Evolutionary conservation across 2,888 invertebrate species (phyloP), one percentile per base, ranked within the genome.

Genomic region (Vanessa cardui): DNA sequence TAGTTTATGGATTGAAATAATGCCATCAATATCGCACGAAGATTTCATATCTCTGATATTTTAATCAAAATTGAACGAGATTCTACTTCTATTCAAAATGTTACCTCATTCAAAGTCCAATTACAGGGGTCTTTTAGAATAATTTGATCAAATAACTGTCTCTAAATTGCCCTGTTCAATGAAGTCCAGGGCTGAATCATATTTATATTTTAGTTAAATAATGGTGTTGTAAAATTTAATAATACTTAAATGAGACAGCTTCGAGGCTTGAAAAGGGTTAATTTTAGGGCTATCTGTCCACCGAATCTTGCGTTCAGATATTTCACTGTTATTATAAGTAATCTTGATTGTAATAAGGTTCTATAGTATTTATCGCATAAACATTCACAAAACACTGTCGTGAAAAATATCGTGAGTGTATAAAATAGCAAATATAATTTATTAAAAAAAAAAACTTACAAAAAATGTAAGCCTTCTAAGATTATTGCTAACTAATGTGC

Each of bases 51-150:
- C 56, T 56, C 33, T 18, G 18, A 56, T 18, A 39, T 56, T 56
- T 39, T 18, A 26, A 56, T 52, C 26, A 31, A 64, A 33, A 64
- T 59, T 50, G 52, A 64, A 60, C 20, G 21, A 45, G 45, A 33
- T 60, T 26, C 58, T 46, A 61, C 31, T 16, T 54, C 45, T 45
- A 54, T 60, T 60, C 33, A 54, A 65, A 65, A 54, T 65, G 45
- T 65, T 60, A 65, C 18, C 65, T 33, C 54, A 60, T 61, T 54
- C 52, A 59, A 54, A 54, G 60, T 39, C 33, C 60, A 56, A 47
- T 65, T 65, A 65, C 52, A 60, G 33, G 60, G 52, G 54, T 20
- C 65, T 54, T 65, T 54, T 52, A 60, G 60, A 65, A 59, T 65
- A 65, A 65, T 39, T 60, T 52, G 46, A 54, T 60, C 21, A 46